Conservation (phyloP, 2,797 vertebrate species). For the Enteromius unitaeniatus region DNA sequence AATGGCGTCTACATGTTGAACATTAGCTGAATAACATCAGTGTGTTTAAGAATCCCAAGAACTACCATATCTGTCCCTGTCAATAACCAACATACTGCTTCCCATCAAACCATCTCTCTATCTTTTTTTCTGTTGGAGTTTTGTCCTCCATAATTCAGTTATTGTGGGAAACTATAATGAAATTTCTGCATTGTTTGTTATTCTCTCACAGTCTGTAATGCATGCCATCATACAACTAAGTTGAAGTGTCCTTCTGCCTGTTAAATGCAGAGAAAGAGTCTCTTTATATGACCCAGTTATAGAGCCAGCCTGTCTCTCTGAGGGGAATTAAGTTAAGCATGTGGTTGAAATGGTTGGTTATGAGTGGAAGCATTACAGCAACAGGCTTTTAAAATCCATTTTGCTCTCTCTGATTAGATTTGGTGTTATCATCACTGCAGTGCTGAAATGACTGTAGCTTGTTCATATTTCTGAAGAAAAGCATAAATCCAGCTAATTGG, state of each 20-base stretch:
- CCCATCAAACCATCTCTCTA: slow-evolving; percentile 80
- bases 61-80: slow-evolving; percentile 68
- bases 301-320: slow-evolving; percentile 67
- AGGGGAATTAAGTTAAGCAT: slow-evolving; percentile 78
- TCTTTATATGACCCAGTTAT: slow-evolving; percentile 72
- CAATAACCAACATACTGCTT: slow-evolving; percentile 74
- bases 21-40: slow-evolving; percentile 42
- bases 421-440: slow-evolving; percentile 71
- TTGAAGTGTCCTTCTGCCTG: slow-evolving; percentile 64
- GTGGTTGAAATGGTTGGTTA: slow-evolving; percentile 74
- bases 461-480: slow-evolving; percentile 78
- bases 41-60: slow-evolving; percentile 55
- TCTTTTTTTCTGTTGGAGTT: slow-evolving; percentile 75
- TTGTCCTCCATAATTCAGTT: slow-evolving; percentile 72
- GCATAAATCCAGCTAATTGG: slow-evolving; percentile 79
- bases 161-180: slow-evolving; percentile 73
- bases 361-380: slow-evolving; percentile 75
- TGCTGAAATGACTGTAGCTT: slow-evolving; percentile 74
- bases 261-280: slow-evolving; percentile 63
- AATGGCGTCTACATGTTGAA: slow-evolving; percentile 30
- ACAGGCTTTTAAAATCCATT: slow-evolving; percentile 82
- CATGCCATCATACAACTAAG: slow-evolving; percentile 68
- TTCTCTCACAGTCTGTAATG: slow-evolving; percentile 75
- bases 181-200: slow-evolving; percentile 80
- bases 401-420: slow-evolving; percentile 78